phyloP scores from a whole-genome alignment of 2,113 vertebrate genomes.

The Canis aureus region DNA sequence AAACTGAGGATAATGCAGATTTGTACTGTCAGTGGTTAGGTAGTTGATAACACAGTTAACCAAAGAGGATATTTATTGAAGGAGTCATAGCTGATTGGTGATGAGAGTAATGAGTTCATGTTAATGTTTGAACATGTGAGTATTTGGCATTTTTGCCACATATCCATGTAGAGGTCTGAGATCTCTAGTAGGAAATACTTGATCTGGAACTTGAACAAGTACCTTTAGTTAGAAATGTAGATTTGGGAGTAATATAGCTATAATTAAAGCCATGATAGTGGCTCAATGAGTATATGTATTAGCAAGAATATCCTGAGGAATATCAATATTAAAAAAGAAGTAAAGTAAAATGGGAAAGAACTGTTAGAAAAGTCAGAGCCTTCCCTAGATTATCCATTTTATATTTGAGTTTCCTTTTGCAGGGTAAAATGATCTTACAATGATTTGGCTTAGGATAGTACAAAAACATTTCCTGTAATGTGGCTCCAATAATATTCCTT shows the following conservation, averaged over 20 bases:
- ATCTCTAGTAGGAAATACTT: not conserved
- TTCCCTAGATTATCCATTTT: conserved; percentile 38
- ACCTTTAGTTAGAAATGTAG: conserved; percentile 34
- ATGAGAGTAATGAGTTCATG: not conserved
- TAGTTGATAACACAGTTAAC: not conserved
- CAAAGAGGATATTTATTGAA: not conserved
- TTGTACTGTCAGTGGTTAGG: not conserved
- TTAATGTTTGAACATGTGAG: not conserved
- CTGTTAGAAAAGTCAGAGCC: conserved; percentile 56
- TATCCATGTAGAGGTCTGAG: not conserved
- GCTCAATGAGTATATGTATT: not conserved
- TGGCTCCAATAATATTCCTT: conserved; percentile 60
- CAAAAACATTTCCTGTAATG: conserved; percentile 78
- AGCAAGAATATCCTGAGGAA: not conserved
- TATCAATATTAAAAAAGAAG: not conserved
- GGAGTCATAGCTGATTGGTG: conserved; percentile 26
- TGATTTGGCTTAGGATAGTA: conserved; percentile 54
- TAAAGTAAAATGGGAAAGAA: conserved; percentile 48
- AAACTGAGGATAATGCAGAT: conserved; percentile 13
- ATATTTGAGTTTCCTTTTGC: conserved; percentile 53
- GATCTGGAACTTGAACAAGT: not conserved
- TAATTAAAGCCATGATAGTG: not conserved
- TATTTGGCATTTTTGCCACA: conserved; percentile 33
- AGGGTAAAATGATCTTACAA: conserved; percentile 59
- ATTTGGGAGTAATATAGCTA: conserved; percentile 45